Conservation (phyloP, 2,888 invertebrate species). For the Zaprionus obscuricornis region DNA sequence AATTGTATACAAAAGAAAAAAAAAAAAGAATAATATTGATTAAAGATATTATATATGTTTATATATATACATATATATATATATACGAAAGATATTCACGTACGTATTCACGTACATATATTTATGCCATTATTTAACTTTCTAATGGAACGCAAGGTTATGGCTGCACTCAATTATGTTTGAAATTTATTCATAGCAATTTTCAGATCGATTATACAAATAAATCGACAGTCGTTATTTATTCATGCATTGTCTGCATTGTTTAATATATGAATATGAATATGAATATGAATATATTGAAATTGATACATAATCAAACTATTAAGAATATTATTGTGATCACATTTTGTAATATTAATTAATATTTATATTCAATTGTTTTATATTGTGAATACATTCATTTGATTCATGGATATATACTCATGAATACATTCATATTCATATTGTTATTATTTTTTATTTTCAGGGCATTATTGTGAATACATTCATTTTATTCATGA, state of each 20-base stretch:
- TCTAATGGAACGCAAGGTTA: constrained; percentile 30
- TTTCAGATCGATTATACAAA: constrained; percentile 8
- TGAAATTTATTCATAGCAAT: neutral
- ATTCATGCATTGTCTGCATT: too few relatives aligned
- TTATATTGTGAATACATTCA: neutral
- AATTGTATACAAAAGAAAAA: constrained; percentile 34
- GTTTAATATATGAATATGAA: neutral
- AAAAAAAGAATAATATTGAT: constrained; percentile 24
- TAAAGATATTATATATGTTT: constrained; percentile 35
- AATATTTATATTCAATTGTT: too few relatives aligned
- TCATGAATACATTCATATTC: neutral
- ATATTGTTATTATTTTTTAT: neutral
- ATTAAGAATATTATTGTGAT: too few relatives aligned
- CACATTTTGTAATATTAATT: too few relatives aligned
- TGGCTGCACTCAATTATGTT: constrained; percentile 20
- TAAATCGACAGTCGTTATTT: too few relatives aligned
- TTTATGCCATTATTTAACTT: constrained; percentile 15
- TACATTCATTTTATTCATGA: too few relatives aligned
- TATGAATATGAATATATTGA: too few relatives aligned
- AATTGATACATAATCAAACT: too few relatives aligned
- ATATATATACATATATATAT: neutral
- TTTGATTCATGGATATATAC: neutral
- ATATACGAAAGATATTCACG: neutral
- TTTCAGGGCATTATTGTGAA: too few relatives aligned
- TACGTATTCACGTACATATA: neutral